Percentiles rank a stretch among this genome's conserved stretches.
Evolutionary conservation across 2,113 vertebrate genomes (phyloP).

Genomic region (Camelus bactrianus): DNA sequence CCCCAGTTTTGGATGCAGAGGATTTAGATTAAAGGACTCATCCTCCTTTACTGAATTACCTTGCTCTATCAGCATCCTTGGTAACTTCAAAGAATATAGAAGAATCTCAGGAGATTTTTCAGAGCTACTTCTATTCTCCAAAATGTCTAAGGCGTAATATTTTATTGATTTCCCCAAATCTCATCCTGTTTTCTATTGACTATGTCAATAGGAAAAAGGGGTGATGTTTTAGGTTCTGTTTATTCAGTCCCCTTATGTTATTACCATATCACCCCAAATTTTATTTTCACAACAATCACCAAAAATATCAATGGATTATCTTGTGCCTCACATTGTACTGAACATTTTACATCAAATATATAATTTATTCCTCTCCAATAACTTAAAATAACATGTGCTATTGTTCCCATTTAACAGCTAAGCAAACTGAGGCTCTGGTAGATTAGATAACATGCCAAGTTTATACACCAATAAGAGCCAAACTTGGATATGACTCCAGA

Average conservation of each 20-base stretch:
- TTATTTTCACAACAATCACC: not conserved
- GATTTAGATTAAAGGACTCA: not conserved
- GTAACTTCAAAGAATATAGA: not conserved
- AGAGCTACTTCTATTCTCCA: not conserved
- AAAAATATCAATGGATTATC: not conserved
- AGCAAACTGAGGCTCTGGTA: not conserved
- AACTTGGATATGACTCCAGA: not conserved
- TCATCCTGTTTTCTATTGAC: not conserved
- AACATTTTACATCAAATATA: not conserved
- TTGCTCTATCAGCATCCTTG: not conserved
- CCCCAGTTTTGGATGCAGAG: not conserved
- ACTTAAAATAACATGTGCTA: not conserved
- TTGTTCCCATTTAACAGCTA: not conserved
- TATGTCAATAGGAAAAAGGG: not conserved
- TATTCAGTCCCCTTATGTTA: not conserved
- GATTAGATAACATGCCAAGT: not conserved
- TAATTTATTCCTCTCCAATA: not conserved
- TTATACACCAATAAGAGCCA: not conserved
- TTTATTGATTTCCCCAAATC: constrained; percentile 1
- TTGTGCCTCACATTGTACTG: not conserved
- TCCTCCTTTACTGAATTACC: not conserved
- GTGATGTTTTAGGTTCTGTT: not conserved
- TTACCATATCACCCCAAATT: not conserved
- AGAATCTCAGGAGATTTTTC: not conserved
- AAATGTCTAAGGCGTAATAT: not conserved